Base-by-base conservation (phyloP, 2,888 invertebrate species). In the Euzetes globulus region DNA sequence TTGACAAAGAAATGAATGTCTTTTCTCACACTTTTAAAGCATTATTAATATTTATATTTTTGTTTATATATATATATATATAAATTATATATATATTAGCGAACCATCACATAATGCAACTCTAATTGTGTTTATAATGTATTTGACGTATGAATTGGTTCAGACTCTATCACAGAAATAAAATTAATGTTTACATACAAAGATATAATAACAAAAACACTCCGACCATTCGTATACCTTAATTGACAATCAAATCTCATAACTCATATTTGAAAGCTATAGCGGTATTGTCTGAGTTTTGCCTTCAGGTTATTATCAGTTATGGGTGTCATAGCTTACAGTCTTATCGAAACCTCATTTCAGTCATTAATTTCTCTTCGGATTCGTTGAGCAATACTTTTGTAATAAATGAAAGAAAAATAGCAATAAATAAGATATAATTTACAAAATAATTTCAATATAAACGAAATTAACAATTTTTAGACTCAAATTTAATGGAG, bases 11-110 rank as follows among this genome's bases (percentile, higher is more conserved):
- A 33, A 65, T 37, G 1, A 65, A 60, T 60, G 65, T 65, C 65
- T 65, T 65, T 65, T 65, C 65, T 65, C 65, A 65, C 65, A 65
- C 65, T 65, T 65, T 65, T 65, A 65, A 65, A 65, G 65, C 65
- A 65, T 27, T 65, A 37, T 65, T 65, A 37, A 65, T 37, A 65
- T 65, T 65, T 65, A 37, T 65, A 37, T 19, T 27, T 25, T 65
- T 65, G 25, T 11, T 65, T 33, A 33, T 25, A 65, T 29, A 60
- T 58, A 22, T 58, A 58, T 58, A 25, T 22, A 58, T 58, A 58
- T 58, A 27, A 55, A 22, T 22, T 37, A 37, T 65, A 65, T 37
- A 37, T 65, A 37, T 37, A 65, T 37, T 37, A 65, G 37, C n/a
- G 37, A 37, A 37, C 65, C 65, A 65, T 65, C 65, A 65, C 65